Conservation (phyloP, 2,797 vertebrate genomes). For the Lacerta bilineata region DNA sequence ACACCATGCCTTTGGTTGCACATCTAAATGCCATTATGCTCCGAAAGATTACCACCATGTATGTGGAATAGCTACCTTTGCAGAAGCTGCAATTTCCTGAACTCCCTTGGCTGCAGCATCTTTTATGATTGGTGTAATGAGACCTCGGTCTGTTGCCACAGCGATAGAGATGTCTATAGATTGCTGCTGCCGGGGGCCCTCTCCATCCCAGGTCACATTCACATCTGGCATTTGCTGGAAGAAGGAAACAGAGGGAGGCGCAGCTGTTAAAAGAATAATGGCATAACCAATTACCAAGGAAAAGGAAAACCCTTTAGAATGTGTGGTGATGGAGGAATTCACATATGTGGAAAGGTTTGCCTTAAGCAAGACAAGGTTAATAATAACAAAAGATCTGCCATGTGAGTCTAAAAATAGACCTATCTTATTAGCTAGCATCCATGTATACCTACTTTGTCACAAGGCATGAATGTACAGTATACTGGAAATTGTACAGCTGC, state of each 20-base stretch:
- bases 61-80: slow-evolving; percentile 83
- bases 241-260: slow-evolving; percentile 11
- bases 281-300: slow-evolving; percentile 47
- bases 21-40: neutral
- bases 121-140: slow-evolving; percentile 95
- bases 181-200: slow-evolving; percentile 86
- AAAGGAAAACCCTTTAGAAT: slow-evolving; percentile 54
- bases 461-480: slow-evolving; percentile 22
- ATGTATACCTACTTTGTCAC: slow-evolving; percentile 29
- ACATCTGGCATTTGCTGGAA: slow-evolving; percentile 94
- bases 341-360: slow-evolving; percentile 46
- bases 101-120: slow-evolving; percentile 92
- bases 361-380: slow-evolving; percentile 23
- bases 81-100: slow-evolving; percentile 89
- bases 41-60: neutral
- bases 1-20: neutral
- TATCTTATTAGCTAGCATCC: slow-evolving; percentile 14
- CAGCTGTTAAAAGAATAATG: slow-evolving; percentile 54
- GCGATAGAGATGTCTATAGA: slow-evolving; percentile 93
- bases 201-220: slow-evolving; percentile 91
- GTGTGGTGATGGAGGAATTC: slow-evolving; percentile 1
- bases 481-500: slow-evolving; percentile 25
- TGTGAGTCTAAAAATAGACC: slow-evolving; percentile 33
- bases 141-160: slow-evolving; percentile 93
- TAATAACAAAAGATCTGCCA: slow-evolving; percentile 9